Evolutionary conservation across 2,888 invertebrate species (phyloP).

Genomic region (Thereva unica): DNA sequence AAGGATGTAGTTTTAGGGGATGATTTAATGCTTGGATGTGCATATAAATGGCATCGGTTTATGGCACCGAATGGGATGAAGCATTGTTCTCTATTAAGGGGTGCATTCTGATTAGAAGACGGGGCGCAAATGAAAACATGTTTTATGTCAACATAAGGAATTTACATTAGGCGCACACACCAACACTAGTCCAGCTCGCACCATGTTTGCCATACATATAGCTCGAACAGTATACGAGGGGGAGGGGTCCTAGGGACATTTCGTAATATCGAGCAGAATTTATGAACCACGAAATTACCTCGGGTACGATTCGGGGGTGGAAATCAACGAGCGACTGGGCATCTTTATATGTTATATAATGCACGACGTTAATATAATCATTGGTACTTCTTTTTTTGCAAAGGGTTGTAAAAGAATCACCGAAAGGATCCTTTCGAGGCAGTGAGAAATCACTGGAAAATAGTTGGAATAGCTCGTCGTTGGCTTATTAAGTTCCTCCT

Average conservation of each 20-base stretch:
- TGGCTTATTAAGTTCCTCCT: too few relatives aligned
- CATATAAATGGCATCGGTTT: conserved; percentile 42
- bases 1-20: conserved; percentile 39
- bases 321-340: conserved; percentile 5
- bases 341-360: too few relatives aligned
- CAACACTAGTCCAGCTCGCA: conserved; percentile 10
- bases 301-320: conserved; percentile 12
- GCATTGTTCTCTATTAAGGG: conserved; percentile 41
- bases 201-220: conserved; percentile 8
- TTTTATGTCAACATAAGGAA: conserved; percentile 45
- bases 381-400: too few relatives aligned
- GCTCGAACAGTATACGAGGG: neutral
- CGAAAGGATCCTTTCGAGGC: too few relatives aligned
- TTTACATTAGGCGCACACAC: conserved; percentile 41
- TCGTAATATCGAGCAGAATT: conserved; percentile 25
- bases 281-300: conserved; percentile 33
- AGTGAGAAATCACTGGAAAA: too few relatives aligned
- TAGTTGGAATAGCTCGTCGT: too few relatives aligned
- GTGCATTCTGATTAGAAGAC: conserved; percentile 46
- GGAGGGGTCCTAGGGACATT: conserved; percentile 27
- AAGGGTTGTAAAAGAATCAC: too few relatives aligned
- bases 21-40: conserved; percentile 42
- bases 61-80: conserved; percentile 38
- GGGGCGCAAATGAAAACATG: conserved; percentile 46
- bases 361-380: too few relatives aligned